phyloP scores from a whole-genome alignment of 2,797 vertebrate species.

The Sparus aurata region DNA sequence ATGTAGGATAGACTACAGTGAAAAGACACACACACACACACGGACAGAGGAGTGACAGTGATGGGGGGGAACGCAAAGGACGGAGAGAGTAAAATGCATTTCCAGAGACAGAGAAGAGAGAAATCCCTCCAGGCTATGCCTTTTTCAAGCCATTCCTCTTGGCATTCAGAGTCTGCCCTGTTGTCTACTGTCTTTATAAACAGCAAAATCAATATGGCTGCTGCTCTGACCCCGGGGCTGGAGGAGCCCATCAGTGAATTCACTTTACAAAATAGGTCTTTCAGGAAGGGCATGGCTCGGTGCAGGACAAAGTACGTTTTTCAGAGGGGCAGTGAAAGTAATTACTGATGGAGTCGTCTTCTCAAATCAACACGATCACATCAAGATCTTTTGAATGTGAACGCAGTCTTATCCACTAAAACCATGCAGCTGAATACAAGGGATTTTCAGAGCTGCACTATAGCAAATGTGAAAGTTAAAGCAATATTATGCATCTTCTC shows the following conservation, averaged over 20 bases:
- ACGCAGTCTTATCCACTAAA: background rate
- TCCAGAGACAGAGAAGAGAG: slow-evolving; percentile 16
- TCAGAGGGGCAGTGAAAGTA: background rate
- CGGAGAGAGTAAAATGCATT: slow-evolving; percentile 26
- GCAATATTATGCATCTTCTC: too few species aligned
- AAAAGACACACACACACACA: background rate
- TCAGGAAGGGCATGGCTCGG: slow-evolving; percentile 20
- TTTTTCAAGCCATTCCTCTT: slow-evolving; percentile 55
- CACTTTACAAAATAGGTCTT: slow-evolving; percentile 51
- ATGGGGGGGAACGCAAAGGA: slow-evolving; percentile 11
- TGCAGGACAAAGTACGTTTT: slow-evolving; percentile 27
- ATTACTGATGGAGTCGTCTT: background rate
- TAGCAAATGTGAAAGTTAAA: too few species aligned
- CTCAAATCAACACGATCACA: background rate
- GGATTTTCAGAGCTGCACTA: background rate
- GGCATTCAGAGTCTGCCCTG: slow-evolving; percentile 59
- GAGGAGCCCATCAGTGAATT: slow-evolving; percentile 54
- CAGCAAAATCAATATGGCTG: slow-evolving; percentile 74
- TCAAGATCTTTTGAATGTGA: background rate
- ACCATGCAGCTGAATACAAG: background rate
- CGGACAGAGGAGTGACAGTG: slow-evolving; percentile 14
- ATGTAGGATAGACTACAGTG: slow-evolving; percentile 19
- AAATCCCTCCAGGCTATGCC: slow-evolving; percentile 41
- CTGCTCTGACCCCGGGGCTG: slow-evolving; percentile 59
- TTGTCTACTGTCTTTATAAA: slow-evolving; percentile 71